These are phyloP conservation scores for Pedicia rivosa DNA, from an alignment of 2,888 invertebrate species.

Conservation along the genomic window DNA sequence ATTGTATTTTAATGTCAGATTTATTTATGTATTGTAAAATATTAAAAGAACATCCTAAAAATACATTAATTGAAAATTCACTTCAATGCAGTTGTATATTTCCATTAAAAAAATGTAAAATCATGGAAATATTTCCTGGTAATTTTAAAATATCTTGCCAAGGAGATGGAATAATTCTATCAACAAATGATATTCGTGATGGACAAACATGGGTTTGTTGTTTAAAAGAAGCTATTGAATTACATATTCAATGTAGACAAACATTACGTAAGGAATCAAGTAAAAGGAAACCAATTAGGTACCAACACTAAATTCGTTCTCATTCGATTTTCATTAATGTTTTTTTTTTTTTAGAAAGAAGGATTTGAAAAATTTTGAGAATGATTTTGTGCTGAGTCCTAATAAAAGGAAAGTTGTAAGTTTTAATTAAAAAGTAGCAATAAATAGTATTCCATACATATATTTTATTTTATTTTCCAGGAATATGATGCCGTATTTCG, in stretches of 20 bases:
- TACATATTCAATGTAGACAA: constrained; percentile 39
- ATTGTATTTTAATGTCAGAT: constrained; percentile 56
- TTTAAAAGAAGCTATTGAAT: constrained; percentile 37
- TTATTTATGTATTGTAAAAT: constrained; percentile 58
- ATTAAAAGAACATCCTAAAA: constrained; percentile 27
- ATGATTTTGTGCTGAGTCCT: constrained; percentile 36
- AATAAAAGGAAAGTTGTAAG: constrained; percentile 32
- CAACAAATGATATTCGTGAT: constrained; percentile 35
- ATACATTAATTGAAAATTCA: constrained; percentile 39
- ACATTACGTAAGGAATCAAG: constrained; percentile 48
- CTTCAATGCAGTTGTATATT: constrained; percentile 48
- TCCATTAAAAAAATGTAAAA: constrained; percentile 51
- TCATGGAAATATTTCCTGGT: constrained; percentile 39
- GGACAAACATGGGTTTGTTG: constrained; percentile 40
- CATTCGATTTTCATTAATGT: no score
- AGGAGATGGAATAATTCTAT: constrained; percentile 38
- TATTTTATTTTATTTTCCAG: no score
- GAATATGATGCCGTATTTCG: constrained; percentile 28
- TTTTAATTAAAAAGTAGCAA: no score
- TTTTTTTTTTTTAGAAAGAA: no score
- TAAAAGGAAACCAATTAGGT: constrained; percentile 41
- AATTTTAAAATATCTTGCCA: constrained; percentile 44
- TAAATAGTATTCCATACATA: no score
- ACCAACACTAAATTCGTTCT: no score
- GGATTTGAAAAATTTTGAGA: constrained; percentile 36